Evolutionary conservation across 2,797 vertebrate species (phyloP).

Genomic region (Anas bernieri): DNA sequence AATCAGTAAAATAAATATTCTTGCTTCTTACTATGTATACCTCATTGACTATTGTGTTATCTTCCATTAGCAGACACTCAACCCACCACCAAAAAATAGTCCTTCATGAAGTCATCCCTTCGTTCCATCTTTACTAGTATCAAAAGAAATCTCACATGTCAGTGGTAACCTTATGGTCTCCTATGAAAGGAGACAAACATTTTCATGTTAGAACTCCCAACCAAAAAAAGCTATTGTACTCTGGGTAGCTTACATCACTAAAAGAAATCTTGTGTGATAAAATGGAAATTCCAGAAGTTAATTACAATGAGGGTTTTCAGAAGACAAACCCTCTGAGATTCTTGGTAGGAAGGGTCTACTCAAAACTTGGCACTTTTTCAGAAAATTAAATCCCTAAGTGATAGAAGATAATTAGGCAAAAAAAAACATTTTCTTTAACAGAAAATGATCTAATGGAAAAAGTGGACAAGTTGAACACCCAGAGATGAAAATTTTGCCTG

Average conservation of each 20-base stretch:
- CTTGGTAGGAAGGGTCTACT: not conserved
- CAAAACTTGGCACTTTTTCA: not conserved
- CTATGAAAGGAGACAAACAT: not conserved
- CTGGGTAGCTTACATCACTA: not conserved
- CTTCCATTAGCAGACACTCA: not conserved
- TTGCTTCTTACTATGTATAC: conserved; percentile 44
- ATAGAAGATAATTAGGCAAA: not conserved
- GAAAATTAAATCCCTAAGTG: not conserved
- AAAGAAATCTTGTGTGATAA: not conserved
- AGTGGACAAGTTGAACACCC: not conserved
- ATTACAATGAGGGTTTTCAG: not conserved
- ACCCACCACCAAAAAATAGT: not conserved
- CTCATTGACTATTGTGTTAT: conserved; percentile 55
- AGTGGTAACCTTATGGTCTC: not conserved
- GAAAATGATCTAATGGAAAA: not conserved
- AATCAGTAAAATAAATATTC: conserved; percentile 67
- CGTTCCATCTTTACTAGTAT: not conserved
- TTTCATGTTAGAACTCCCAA: not conserved
- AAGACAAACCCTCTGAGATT: not conserved
- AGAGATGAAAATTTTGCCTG: not conserved
- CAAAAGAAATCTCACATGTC: not conserved
- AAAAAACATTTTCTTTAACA: not conserved
- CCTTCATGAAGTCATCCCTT: conserved; percentile 11
- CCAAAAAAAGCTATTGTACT: accelerated
- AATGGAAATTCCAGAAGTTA: not conserved